Evolutionary conservation across 2,797 vertebrate species (phyloP).

Genomic region (Anguilla pacifica): DNA sequence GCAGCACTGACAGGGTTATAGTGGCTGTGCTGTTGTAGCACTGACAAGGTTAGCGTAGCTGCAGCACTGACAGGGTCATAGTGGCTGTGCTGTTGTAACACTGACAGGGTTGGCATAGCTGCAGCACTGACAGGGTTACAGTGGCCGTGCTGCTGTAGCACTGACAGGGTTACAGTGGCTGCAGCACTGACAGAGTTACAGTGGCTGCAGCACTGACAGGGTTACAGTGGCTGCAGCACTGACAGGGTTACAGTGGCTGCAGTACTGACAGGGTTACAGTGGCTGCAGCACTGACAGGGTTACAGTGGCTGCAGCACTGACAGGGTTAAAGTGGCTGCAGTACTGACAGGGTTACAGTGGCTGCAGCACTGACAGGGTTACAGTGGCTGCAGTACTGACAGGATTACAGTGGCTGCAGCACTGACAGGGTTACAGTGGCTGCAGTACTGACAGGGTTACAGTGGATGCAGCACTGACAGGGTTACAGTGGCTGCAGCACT

Average conservation of each 20-base stretch:
- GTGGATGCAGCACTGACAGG: too few species aligned
- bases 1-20: not conserved
- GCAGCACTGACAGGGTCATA: not conserved
- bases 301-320: not conserved
- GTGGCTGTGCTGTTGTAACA: not conserved
- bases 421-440: not conserved
- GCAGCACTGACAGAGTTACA: not conserved
- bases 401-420: not conserved
- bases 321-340: not conserved
- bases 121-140: not conserved
- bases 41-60: not conserved
- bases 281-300: not conserved
- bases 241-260: not conserved
- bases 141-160: not conserved
- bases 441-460: not conserved
- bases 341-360: not conserved
- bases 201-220: not conserved
- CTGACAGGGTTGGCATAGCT: not conserved
- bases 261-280: not conserved
- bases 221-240: not conserved
- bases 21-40: not conserved
- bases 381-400: not conserved
- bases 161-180: constrained; percentile 2
- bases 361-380: not conserved
- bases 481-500: not conserved